Base-by-base conservation (phyloP, 1,140 invertebrate genomes). In the Stegodyphus mimosarum region DNA sequence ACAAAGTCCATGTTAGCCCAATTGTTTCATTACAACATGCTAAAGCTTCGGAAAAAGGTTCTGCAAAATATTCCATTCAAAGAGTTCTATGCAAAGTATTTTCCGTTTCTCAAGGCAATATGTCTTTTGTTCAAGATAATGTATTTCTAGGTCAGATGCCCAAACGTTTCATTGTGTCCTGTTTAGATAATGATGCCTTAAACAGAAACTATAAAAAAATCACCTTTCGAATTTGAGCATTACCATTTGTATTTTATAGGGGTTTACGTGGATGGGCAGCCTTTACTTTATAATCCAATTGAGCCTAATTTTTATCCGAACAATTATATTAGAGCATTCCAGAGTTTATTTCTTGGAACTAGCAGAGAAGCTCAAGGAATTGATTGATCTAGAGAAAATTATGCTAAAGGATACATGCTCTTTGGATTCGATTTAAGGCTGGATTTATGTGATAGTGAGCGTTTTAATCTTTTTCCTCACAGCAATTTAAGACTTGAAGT, bases 81-180 rank as follows among this genome's bases (percentile, higher is more conserved):
- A 67, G 66, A 33, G 66, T 67, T 6, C n/a, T 67, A 17, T 67
- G 71, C 71, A 73, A 73, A 73, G n/a, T 49, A 9, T 73, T 7
- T 51, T 73, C 10, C 10, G 50, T 73, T 7, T 51, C 71, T 6
- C 10, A 73, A 33, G 71, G 71, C 6, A 73, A n/a, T 52, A 33
- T 6, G 50, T n/a, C 13, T 49, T 49, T 73, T 51, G 48, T 73
- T 6, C 33, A 73, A 73, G 77, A 86, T 6, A 77, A 76, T 69
- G 11, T 85, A 69, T 77, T 80, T n/a, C 18, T 13, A 51, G 76
- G 75, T 72, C 6, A 50, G 4, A 48, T 73, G 7, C 77, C 69
- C 7, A 49, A 73, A n/a, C 5, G 70, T 51, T 13, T 73, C 11
- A 15, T 72, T 17, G 48, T 80, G 18, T 17, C 18, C 7, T 72